These are phyloP conservation scores for Hemistola chrysoprasaria DNA, from an alignment of 2,888 invertebrate genomes.

Conservation along the genomic window DNA sequence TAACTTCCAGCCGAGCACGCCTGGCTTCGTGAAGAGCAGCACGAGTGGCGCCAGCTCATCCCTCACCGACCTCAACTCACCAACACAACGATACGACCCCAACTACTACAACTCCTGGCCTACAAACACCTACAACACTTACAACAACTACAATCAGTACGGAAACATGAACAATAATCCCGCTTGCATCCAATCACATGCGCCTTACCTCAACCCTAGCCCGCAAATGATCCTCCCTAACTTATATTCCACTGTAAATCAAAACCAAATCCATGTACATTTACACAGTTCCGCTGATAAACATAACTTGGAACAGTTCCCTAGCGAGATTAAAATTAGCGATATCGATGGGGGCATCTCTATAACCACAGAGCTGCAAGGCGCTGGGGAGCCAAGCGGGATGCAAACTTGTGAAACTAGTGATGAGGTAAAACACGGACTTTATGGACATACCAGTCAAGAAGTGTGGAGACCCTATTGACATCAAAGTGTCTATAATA, in stretches of 20 bases:
- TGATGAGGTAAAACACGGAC: slow-evolving; percentile 78
- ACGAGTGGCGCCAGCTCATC: slow-evolving; percentile 58
- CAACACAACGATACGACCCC: slow-evolving; percentile 73
- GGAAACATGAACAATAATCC: slow-evolving; percentile 82
- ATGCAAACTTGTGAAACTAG: slow-evolving; percentile 77
- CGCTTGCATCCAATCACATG: slow-evolving; percentile 77
- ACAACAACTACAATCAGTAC: slow-evolving; percentile 86
- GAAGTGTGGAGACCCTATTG: slow-evolving; percentile 89
- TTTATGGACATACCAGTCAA: slow-evolving; percentile 62
- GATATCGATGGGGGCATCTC: slow-evolving; percentile 82
- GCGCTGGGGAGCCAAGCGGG: slow-evolving; percentile 70
- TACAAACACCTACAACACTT: slow-evolving; percentile 83
- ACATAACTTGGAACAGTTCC: slow-evolving; percentile 85
- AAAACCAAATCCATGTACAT: slow-evolving; percentile 93
- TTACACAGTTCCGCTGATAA: slow-evolving; percentile 86
- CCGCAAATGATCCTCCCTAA: slow-evolving; percentile 90
- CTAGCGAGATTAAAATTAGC: slow-evolving; percentile 83
- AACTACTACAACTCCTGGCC: slow-evolving; percentile 84
- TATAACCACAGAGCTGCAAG: slow-evolving; percentile 74
- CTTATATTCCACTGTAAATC: slow-evolving; percentile 91
- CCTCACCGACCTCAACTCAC: slow-evolving; percentile 71
- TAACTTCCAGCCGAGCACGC: slow-evolving; percentile 59
- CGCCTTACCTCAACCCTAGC: slow-evolving; percentile 83
- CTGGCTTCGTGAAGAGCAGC: slow-evolving; percentile 65
- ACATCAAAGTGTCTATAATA: slow-evolving; percentile 48